Percentiles rank a stretch among this genome's conserved stretches.
These are phyloP conservation scores for Agrochola litura DNA, from an alignment of 2,888 invertebrate species.

Conservation along the genomic window DNA sequence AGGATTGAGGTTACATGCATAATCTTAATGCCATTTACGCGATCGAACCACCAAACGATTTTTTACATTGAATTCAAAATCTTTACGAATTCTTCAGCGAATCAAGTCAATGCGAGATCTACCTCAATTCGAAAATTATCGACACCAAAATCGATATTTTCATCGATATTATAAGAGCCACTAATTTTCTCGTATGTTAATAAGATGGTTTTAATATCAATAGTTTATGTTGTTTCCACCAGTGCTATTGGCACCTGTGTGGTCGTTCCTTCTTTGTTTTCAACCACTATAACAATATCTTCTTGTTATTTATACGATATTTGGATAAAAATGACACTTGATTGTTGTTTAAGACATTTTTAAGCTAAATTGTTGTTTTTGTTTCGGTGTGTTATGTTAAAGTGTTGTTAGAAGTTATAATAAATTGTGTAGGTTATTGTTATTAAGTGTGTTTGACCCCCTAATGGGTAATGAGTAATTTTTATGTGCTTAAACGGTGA, in stretches of 20 bases:
- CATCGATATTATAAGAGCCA: constrained; percentile 42
- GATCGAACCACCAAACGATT: background rate
- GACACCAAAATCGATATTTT: constrained; percentile 31
- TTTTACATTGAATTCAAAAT: background rate
- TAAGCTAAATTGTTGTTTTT: constrained; percentile 35
- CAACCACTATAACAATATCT: constrained; percentile 54
- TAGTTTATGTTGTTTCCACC: constrained; percentile 73
- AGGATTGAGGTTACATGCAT: constrained; percentile 13
- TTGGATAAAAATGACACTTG: constrained; percentile 45
- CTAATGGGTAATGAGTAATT: constrained; percentile 35
- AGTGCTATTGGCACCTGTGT: constrained; percentile 65
- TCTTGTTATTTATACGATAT: constrained; percentile 50
- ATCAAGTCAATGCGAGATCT: background rate
- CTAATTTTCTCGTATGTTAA: constrained; percentile 72
- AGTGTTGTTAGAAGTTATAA: constrained; percentile 38
- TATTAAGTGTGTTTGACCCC: constrained; percentile 42
- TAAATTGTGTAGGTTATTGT: constrained; percentile 51
- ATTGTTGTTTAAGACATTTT: constrained; percentile 53
- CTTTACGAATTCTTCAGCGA: background rate
- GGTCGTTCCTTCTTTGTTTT: constrained; percentile 71
- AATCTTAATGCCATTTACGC: background rate
- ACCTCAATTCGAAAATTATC: background rate
- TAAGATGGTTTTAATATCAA: constrained; percentile 77
- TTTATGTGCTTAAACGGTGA: constrained; percentile 2
- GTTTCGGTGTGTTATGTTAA: constrained; percentile 42